These are phyloP conservation scores for Linnaemya vulpina DNA, from an alignment of 2,888 invertebrate genomes.

Conservation along the genomic window DNA sequence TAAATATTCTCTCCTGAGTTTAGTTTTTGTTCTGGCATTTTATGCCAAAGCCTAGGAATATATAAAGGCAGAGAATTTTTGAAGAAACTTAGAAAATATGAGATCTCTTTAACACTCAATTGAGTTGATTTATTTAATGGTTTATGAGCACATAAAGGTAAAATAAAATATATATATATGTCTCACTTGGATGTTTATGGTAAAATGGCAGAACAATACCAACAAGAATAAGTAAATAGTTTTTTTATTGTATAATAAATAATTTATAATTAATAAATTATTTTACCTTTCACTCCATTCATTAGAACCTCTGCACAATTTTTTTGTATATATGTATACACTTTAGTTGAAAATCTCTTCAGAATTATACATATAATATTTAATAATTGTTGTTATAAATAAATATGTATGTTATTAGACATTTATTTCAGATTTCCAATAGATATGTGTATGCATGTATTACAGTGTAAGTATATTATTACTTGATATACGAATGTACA, in stretches of 20 bases:
- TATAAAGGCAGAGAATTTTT: slow-evolving; percentile 18
- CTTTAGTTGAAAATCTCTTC: background rate
- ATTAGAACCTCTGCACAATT: background rate
- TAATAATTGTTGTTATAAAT: too few relatives aligned
- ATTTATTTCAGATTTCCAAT: too few relatives aligned
- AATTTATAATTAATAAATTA: background rate
- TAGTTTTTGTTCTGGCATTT: slow-evolving; percentile 8
- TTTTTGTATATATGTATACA: background rate
- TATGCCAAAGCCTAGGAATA: slow-evolving; percentile 24
- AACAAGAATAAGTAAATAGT: background rate
- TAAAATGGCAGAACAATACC: background rate
- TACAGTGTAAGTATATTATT: too few relatives aligned
- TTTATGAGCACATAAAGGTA: slow-evolving; percentile 45
- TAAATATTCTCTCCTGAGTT: background rate
- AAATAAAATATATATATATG: slow-evolving; percentile 39
- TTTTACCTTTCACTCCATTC: slow-evolving; percentile 16
- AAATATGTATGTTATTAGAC: too few relatives aligned
- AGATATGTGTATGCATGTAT: too few relatives aligned
- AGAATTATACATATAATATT: too few relatives aligned
- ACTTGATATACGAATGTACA: too few relatives aligned
- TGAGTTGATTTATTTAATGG: slow-evolving; percentile 69
- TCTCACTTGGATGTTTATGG: background rate
- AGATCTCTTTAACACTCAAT: slow-evolving; percentile 65
- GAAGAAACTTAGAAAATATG: slow-evolving; percentile 4
- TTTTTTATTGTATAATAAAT: background rate